These are phyloP conservation scores for Cryptoprocta ferox DNA, from an alignment of 2,797 vertebrate genomes.

Conservation along the genomic window DNA sequence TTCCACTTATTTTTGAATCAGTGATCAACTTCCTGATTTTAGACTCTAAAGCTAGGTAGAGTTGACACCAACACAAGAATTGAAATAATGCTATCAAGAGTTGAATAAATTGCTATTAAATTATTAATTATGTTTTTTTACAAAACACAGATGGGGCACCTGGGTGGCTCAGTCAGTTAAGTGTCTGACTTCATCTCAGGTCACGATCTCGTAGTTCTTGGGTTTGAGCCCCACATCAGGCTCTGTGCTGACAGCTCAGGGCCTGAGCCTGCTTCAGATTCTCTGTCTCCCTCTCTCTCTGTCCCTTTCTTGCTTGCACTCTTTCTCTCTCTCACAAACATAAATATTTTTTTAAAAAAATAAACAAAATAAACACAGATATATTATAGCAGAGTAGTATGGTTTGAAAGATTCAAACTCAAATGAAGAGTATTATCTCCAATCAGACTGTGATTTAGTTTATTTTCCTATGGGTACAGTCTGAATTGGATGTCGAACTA, in stretches of 20 bases:
- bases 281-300: too few species aligned
- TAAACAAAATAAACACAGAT: conserved; percentile 57
- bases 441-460: conserved; percentile 35
- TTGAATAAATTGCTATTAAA: conserved; percentile 52
- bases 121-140: conserved; percentile 50
- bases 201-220: too few species aligned
- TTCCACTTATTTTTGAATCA: conserved; percentile 9
- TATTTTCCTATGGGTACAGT: background rate
- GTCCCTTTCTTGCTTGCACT: too few species aligned
- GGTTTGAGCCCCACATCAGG: too few species aligned
- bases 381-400: conserved; percentile 54
- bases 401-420: conserved; percentile 49
- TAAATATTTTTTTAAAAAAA: too few species aligned
- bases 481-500: conserved; percentile 7
- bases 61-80: conserved; percentile 46
- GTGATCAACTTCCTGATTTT: conserved; percentile 41
- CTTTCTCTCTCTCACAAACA: too few species aligned
- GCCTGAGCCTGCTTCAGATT: too few species aligned
- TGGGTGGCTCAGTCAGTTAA: too few species aligned
- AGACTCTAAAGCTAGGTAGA: background rate
- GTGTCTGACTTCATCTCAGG: too few species aligned
- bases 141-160: too few species aligned
- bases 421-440: conserved; percentile 41
- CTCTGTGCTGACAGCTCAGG: too few species aligned
- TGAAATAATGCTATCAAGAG: conserved; percentile 23